phyloP scores from a whole-genome alignment of 2,888 invertebrate species.

The Tenthredo mesomela region DNA sequence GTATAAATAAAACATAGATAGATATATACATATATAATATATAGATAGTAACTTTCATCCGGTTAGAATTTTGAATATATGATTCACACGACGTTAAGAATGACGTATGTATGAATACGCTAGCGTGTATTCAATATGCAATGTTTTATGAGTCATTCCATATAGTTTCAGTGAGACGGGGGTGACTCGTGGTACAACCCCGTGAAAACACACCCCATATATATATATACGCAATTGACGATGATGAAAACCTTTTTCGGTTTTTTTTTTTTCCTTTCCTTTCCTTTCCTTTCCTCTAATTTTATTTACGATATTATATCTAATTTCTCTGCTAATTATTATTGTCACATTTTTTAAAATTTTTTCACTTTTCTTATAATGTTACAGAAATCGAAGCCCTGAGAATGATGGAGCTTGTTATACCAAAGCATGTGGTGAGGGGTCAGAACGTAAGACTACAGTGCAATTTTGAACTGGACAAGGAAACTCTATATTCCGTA shows the following conservation, averaged over 20 bases:
- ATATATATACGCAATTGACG: background rate
- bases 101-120: conserved; percentile 20
- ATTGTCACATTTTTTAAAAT: background rate
- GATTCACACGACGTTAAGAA: conserved; percentile 44
- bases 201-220: background rate
- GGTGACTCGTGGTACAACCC: conserved; percentile 16
- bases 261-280: background rate
- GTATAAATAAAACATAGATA: background rate
- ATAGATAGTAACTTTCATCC: background rate
- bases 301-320: background rate
- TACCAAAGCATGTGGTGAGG: conserved; percentile 76
- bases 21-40: background rate
- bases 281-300: background rate
- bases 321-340: background rate
- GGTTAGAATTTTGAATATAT: conserved; percentile 29
- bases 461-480: conserved; percentile 78
- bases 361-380: background rate
- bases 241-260: background rate
- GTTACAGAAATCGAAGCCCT: conserved; percentile 70
- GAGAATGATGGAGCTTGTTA: conserved; percentile 75
- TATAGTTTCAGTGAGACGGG: conserved; percentile 17
- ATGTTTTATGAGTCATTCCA: conserved; percentile 49
- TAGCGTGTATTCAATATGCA: conserved; percentile 42
- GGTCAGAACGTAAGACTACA: conserved; percentile 77
- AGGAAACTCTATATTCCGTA: conserved; percentile 77